Percentiles rank a stretch among this genome's conserved stretches.
Conservation (phyloP, 2,113 vertebrate genomes). For the Chloebia gouldiae region DNA sequence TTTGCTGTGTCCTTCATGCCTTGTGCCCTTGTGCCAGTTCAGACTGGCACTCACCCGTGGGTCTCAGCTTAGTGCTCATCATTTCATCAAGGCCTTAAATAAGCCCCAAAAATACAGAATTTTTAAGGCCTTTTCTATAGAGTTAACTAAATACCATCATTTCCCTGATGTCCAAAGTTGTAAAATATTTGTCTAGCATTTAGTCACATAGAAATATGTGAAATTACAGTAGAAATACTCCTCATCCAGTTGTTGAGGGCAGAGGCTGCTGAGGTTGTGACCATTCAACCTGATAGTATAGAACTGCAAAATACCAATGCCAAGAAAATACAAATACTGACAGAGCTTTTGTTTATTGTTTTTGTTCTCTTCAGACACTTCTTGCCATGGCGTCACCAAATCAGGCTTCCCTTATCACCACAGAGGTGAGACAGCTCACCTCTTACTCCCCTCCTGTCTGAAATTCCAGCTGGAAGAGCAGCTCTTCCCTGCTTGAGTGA, state of each 20-base stretch:
- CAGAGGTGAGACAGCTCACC: fast-evolving
- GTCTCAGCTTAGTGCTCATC: neutral
- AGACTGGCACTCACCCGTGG: neutral
- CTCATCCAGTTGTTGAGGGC: neutral
- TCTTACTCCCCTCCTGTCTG: neutral
- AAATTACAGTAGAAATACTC: neutral
- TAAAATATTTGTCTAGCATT: neutral
- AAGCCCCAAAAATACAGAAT: neutral
- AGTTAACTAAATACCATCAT: neutral
- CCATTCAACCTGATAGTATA: neutral
- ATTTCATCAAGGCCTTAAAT: neutral
- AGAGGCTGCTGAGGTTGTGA: neutral
- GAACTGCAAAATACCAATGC: neutral
- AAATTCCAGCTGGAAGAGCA: neutral
- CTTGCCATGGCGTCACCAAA: neutral
- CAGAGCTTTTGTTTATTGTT: neutral
- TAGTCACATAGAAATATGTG: neutral
- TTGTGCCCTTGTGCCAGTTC: neutral
- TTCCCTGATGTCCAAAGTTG: neutral
- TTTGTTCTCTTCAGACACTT: neutral
- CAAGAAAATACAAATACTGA: neutral
- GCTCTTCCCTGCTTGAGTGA: neutral
- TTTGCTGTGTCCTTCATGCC: neutral
- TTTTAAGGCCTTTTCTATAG: neutral
- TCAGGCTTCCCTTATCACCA: neutral